Evolutionary conservation across 2,888 invertebrate genomes (phyloP), one percentile per base, ranked within the genome.

Genomic region (Drosophila lutescens): DNA sequence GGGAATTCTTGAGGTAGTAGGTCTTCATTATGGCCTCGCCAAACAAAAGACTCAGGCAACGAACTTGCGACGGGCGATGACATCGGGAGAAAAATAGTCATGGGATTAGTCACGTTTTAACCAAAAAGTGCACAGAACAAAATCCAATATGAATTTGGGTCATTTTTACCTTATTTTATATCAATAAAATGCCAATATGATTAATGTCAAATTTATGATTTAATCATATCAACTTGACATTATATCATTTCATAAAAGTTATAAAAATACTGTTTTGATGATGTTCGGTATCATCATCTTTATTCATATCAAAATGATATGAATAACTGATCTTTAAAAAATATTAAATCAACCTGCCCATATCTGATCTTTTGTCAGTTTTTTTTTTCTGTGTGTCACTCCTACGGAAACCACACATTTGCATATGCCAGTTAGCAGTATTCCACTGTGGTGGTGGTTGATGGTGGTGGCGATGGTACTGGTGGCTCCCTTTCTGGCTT

Each of bases 101-200:
- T 63, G 72, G 76, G 73, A 84, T 86, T 83, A 87, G 81, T 84
- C 76, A 84, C 76, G 87, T 78, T 84, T 80, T 70, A 67, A 53
- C 80, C 74, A 63, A 53, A 51, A 20, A 68, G 67, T 26, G 23
- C 23, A 23, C 23, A 23, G 23, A 23, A 23, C 2, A 23, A 23
- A 23, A 23, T 23, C 0, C 4, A 4, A 23, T 23, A 23, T 23
- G 23, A 23, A 23, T 3, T 23, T 0, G 23, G 23, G 4, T 23
- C 4, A 23, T 23, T 4, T 3, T 4, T 23, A 23, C 4, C 20
- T 20, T 20, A 20, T 2, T 20, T 20, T 3, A 20, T 20, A 20
- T 20, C 3, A 20, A 20, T n/a, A n/a, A n/a, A n/a, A n/a, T n/a
- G n/a, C n/a, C n/a, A n/a, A n/a, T n/a, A n/a, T n/a, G 2, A 2